phyloP scores from a whole-genome alignment of 2,113 vertebrate species.

The Equus quagga region DNA sequence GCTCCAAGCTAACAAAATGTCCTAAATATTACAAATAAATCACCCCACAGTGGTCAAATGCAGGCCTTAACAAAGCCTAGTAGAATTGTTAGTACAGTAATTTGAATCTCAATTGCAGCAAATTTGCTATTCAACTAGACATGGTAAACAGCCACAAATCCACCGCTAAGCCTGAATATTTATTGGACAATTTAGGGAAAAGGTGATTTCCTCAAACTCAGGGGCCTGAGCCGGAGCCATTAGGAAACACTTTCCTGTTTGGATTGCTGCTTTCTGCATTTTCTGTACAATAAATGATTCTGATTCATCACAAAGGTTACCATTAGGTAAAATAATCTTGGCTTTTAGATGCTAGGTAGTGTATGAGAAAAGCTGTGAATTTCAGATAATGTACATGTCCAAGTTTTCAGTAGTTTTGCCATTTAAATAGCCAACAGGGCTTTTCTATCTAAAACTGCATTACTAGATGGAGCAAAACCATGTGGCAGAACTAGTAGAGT shows the following conservation, averaged over 20 bases:
- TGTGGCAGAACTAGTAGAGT: background rate
- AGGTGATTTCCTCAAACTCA: conserved; percentile 51
- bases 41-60: background rate
- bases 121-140: conserved; percentile 50
- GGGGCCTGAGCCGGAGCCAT: conserved; percentile 17
- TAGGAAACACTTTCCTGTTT: conserved; percentile 51
- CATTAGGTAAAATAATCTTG: conserved; percentile 54
- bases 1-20: conserved; percentile 47
- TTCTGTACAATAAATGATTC: conserved; percentile 58
- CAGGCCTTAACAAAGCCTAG: conserved; percentile 36
- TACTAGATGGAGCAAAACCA: background rate
- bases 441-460: conserved; percentile 59
- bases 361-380: conserved; percentile 16
- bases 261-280: conserved; percentile 41
- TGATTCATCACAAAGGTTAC: conserved; percentile 30
- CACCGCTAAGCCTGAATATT: conserved; percentile 47
- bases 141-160: background rate
- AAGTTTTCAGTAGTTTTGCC: conserved; percentile 29
- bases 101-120: conserved; percentile 56
- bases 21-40: conserved; percentile 68
- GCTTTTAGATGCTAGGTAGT: conserved; percentile 28
- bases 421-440: background rate
- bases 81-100: background rate
- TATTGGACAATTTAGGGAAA: conserved; percentile 67
- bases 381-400: background rate